Percentiles rank a stretch among this genome's conserved stretches.
These are phyloP conservation scores for Platichthys flesus DNA, from an alignment of 2,113 vertebrate species.

Conservation along the genomic window DNA sequence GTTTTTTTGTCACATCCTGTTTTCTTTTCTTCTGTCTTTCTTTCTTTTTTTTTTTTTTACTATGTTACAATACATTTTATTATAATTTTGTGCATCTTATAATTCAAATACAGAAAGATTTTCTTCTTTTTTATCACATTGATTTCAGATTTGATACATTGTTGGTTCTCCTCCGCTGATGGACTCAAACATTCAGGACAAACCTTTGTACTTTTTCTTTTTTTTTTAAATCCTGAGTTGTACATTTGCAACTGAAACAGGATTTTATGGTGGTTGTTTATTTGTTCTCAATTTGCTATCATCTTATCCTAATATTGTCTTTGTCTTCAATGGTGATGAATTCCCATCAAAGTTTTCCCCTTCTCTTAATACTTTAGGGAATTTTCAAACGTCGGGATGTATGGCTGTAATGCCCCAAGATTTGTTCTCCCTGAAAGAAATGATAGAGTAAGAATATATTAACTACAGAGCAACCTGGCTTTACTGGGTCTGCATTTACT, in stretches of 20 bases:
- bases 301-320: slow-evolving; percentile 99
- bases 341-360: slow-evolving; percentile 99
- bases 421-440: slow-evolving; percentile 99
- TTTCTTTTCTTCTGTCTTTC: slow-evolving; percentile 82
- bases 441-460: slow-evolving; percentile 99
- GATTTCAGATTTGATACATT: slow-evolving; percentile 66
- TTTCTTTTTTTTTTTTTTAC: slow-evolving; percentile 56
- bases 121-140: slow-evolving; percentile 62
- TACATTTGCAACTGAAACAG: slow-evolving; percentile 87
- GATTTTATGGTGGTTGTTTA: slow-evolving; percentile 78
- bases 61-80: slow-evolving; percentile 73
- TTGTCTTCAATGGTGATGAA: slow-evolving; percentile 99
- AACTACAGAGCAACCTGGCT: slow-evolving; percentile 99
- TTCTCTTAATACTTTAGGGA: slow-evolving; percentile 99
- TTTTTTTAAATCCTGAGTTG: slow-evolving; percentile 77
- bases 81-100: slow-evolving; percentile 68
- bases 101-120: slow-evolving; percentile 70
- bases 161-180: slow-evolving; percentile 68
- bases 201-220: slow-evolving; percentile 57
- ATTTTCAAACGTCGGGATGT: slow-evolving; percentile 99
- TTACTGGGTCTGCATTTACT: slow-evolving; percentile 95
- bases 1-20: slow-evolving; percentile 78
- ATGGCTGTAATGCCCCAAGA: slow-evolving; percentile 99
- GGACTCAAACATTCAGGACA: slow-evolving; percentile 86
- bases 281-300: slow-evolving; percentile 86